phyloP scores from a whole-genome alignment of 2,888 invertebrate genomes.

The Hydrotaea diabolus region DNA sequence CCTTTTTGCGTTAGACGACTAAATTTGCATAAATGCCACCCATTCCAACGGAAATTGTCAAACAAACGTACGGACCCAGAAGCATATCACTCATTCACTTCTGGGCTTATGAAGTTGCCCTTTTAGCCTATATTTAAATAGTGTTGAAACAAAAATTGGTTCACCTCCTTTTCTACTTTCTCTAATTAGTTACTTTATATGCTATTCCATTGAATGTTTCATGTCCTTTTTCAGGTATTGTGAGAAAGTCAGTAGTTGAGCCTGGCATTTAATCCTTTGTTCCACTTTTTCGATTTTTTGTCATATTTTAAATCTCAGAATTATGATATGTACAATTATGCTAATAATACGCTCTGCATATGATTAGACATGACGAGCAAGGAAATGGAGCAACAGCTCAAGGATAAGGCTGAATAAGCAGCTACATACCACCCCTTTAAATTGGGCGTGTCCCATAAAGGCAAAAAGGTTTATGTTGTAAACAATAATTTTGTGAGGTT shows the following conservation, averaged over 20 bases:
- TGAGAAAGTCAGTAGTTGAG: neutral
- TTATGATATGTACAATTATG: constrained; percentile 16
- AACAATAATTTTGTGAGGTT: neutral
- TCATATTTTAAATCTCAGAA: neutral
- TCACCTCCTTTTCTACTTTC: neutral
- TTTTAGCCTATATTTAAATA: neutral
- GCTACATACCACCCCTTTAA: neutral
- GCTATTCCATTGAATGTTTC: neutral
- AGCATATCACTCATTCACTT: too few species aligned
- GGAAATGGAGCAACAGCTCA: constrained; percentile 14
- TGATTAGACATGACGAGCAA: neutral
- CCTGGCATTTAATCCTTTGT: neutral
- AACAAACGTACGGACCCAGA: neutral
- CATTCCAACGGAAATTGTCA: neutral
- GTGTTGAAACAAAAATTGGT: neutral
- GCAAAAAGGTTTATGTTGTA: neutral
- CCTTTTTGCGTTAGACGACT: neutral
- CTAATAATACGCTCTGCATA: neutral
- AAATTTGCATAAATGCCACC: neutral
- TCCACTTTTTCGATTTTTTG: neutral
- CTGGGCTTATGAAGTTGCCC: too few species aligned
- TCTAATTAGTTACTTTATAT: constrained; percentile 7
- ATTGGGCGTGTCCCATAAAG: neutral
- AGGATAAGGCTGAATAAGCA: neutral
- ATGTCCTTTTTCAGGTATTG: neutral